Base-by-base conservation (phyloP, 2,113 vertebrate species). In the Protomyctophum bolini region DNA sequence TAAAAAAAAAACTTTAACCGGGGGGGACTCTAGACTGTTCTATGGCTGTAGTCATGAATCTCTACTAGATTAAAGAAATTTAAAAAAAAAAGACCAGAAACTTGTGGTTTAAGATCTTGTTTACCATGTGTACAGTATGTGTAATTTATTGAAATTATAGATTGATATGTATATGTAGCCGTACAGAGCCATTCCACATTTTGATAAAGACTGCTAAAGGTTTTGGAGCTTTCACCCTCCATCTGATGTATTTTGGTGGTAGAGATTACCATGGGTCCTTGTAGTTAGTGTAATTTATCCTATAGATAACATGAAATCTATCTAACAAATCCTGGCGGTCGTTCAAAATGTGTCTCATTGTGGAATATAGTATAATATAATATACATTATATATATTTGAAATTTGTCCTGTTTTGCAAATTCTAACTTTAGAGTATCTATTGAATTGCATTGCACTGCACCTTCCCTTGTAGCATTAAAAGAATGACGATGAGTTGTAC, bases 71-170 rank as follows among this genome's bases (percentile, higher is more conserved):
- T 61, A 80, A 82, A 75, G 63, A 50, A 63, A 69, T 80, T 73
- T n/a, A n/a, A 77, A 87, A 84, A 59, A 66, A 86, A 90, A 93
- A 90, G 93, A 94, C 93, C 92, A 93, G 92, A 94, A 90, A 93
- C 93, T 94, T 93, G 93, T 94, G 93, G 87, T 91, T 92, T 86
- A 81, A 84, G 85, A 87, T 90, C 80, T 91, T 86, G 81, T 92
- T 92, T 93, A 91, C 84, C 83, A 79, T 88, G 84, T 91, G 81
- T 92, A 90, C 85, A 77, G 86, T 85, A 90, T 54, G 75, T 83
- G 86, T 84, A 86, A 89, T 76, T 89, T 86, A 87, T 89, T 88
- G 60, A 85, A 80, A 69, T 76, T 62, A 82, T 82, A 87, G 76
- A 89, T 83, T 47, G 80, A 76, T 84, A 84, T 83, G 89, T 82